These are phyloP conservation scores for Phengaris arion DNA, from an alignment of 2,888 invertebrate species.

Conservation along the genomic window DNA sequence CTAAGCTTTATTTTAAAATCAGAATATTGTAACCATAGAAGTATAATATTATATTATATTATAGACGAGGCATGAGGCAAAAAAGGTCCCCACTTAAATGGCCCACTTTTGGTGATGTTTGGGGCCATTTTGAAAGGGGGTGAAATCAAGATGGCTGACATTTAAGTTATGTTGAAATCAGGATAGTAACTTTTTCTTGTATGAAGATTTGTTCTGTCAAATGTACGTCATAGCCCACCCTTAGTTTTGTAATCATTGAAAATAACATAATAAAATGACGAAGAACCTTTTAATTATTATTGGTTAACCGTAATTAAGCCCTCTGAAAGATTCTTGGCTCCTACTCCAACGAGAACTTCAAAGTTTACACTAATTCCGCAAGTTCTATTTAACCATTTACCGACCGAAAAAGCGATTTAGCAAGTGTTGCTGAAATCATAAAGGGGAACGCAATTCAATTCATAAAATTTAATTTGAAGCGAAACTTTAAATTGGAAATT, in stretches of 20 bases:
- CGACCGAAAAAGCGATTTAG: slow-evolving; percentile 10
- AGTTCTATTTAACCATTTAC: background rate
- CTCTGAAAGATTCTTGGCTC: background rate
- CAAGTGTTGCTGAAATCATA: background rate
- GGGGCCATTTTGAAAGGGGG: no score
- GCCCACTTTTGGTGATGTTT: no score
- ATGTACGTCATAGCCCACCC: no score
- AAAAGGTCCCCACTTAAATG: no score
- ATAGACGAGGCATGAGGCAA: no score
- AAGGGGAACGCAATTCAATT: slow-evolving; percentile 2
- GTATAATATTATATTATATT: no score
- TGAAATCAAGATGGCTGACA: no score
- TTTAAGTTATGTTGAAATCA: no score
- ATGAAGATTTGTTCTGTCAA: no score
- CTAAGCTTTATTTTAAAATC: background rate
- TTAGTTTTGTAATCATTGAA: no score
- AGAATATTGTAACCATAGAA: no score
- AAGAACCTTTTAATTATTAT: background rate
- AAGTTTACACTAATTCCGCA: background rate
- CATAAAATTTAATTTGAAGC: background rate
- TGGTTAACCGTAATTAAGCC: background rate
- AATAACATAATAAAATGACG: background rate
- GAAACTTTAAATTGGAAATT: background rate
- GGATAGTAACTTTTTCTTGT: no score
- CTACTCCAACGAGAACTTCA: background rate